Conservation (phyloP, 1,140 invertebrate genomes). For the Lepeophtheirus salmonis region DNA sequence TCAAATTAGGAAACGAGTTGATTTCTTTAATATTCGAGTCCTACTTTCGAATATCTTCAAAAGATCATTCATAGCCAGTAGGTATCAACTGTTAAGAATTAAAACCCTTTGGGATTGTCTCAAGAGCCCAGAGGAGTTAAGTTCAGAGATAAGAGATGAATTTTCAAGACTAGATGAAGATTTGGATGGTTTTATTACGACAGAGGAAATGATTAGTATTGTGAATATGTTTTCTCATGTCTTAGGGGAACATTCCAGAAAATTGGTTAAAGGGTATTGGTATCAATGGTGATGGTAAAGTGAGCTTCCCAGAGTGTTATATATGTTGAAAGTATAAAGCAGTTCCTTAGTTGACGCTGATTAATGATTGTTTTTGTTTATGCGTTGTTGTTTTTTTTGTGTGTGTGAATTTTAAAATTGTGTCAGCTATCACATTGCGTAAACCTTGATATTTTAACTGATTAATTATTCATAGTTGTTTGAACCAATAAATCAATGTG, state of each 20-base stretch:
- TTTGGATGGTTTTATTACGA: neutral
- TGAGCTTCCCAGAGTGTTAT: neutral
- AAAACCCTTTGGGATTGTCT: neutral
- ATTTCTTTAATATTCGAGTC: neutral
- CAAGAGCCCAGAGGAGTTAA: neutral
- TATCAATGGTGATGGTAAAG: neutral
- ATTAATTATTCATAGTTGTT: no score
- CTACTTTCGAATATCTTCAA: neutral
- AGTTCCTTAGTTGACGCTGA: no score
- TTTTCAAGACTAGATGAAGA: neutral
- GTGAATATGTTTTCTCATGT: neutral
- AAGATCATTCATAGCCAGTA: neutral
- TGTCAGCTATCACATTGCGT: no score
- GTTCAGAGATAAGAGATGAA: neutral
- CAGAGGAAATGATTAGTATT: neutral
- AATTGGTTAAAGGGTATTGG: neutral
- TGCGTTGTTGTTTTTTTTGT: no score
- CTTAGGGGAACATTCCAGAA: neutral
- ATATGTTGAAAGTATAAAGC: neutral
- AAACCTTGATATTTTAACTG: no score
- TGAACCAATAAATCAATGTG: no score
- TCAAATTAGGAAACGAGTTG: neutral
- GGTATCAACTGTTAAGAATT: neutral
- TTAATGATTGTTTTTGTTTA: no score
- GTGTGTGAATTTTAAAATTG: no score